These are phyloP conservation scores for Parazoanthus atlanticus DNA, from an alignment of 92 coral and sea anemone species.

Conservation along the genomic window DNA sequence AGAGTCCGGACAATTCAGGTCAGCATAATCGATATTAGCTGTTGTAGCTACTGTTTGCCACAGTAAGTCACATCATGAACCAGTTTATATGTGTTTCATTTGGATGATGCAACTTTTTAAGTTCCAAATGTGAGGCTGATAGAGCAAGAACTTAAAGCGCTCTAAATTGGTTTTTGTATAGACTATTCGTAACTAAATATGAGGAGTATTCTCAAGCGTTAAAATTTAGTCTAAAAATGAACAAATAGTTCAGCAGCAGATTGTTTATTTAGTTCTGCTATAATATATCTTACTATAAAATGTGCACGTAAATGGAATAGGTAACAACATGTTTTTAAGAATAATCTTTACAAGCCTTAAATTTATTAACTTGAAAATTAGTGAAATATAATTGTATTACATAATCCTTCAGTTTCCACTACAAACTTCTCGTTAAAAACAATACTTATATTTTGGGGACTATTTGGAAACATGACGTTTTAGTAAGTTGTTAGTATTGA, in stretches of 20 bases:
- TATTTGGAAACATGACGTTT: not conserved
- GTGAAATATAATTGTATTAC: no score
- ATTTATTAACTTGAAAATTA: not conserved
- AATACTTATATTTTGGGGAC: not conserved
- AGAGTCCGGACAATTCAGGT: conserved; percentile 26
- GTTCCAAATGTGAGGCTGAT: not conserved
- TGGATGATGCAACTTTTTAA: not conserved
- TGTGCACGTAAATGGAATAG: not conserved
- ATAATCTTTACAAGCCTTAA: not conserved
- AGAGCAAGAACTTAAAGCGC: not conserved
- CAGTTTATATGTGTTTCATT: not conserved
- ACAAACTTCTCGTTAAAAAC: no score
- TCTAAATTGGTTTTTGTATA: no score
- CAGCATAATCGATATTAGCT: not conserved
- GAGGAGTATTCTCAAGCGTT: not conserved
- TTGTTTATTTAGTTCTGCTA: not conserved
- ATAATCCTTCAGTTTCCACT: not conserved
- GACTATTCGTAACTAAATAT: no score
- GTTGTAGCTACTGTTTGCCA: no score
- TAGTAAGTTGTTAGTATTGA: not conserved
- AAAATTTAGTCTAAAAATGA: not conserved
- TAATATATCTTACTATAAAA: no score
- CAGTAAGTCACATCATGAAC: not conserved
- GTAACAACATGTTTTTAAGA: not conserved
- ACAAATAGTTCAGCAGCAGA: not conserved